These are phyloP conservation scores for Scaptomyza hsui DNA, from an alignment of 1,140 invertebrate genomes.

Conservation along the genomic window DNA sequence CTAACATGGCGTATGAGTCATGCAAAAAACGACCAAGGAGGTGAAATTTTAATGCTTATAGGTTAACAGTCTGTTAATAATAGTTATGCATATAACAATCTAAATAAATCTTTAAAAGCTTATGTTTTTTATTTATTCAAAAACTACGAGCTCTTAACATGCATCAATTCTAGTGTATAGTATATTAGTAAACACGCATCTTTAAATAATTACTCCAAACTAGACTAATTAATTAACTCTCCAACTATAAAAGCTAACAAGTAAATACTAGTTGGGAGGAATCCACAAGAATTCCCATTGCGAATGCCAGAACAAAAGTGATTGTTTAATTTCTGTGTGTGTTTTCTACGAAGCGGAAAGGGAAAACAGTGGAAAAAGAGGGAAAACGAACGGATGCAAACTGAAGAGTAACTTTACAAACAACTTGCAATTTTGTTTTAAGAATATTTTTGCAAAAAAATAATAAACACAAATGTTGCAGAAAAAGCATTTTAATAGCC, in stretches of 20 bases:
- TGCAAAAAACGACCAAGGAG: not conserved
- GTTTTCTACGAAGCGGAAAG: constrained; percentile 6
- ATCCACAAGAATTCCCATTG: constrained; percentile 8
- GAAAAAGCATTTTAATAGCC: constrained; percentile 56
- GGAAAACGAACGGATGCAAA: not conserved
- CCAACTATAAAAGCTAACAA: constrained; percentile 10
- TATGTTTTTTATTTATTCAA: too few species aligned
- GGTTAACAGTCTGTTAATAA: not conserved
- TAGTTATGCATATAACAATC: too few species aligned
- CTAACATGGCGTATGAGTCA: constrained; percentile 44
- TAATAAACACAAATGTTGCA: constrained; percentile 28
- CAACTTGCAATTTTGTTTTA: not conserved
- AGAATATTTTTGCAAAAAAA: constrained; percentile 10
- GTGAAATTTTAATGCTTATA: not conserved
- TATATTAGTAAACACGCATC: too few species aligned
- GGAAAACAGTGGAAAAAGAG: not conserved
- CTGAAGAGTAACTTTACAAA: not conserved
- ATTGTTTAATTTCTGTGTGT: constrained; percentile 38
- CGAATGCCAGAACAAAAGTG: constrained; percentile 10
- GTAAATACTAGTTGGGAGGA: not conserved
- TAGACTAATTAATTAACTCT: constrained; percentile 16
- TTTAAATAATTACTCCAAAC: not conserved
- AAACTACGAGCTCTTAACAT: too few species aligned
- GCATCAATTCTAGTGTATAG: too few species aligned
- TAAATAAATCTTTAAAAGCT: too few species aligned